A percentile compares a stretch with the other conserved stretches of the same genome.
Evolutionary conservation across 2,888 invertebrate species (phyloP).

Genomic region (Bombylius major): DNA sequence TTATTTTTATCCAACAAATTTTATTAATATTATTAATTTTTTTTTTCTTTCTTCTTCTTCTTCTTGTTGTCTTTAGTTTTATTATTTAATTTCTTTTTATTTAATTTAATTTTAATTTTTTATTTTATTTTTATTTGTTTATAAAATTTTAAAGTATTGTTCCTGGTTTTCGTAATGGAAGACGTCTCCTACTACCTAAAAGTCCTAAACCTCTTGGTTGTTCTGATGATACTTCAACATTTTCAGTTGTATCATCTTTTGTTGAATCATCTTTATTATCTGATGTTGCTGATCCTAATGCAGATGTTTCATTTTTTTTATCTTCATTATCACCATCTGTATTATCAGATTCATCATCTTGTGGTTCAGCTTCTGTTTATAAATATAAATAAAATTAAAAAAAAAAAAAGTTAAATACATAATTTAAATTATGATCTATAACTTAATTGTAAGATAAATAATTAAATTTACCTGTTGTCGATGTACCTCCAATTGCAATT

Average conservation of each 20-base stretch:
- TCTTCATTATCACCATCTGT: constrained; percentile 16
- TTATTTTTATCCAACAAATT: no score
- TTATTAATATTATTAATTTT: no score
- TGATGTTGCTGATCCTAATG: constrained; percentile 27
- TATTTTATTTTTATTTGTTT: background rate
- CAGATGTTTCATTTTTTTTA: constrained; percentile 23
- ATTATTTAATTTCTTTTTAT: no score
- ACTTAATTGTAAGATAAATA: no score
- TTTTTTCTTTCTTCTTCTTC: no score
- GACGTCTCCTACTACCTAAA: constrained; percentile 54
- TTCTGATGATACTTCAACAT: constrained; percentile 40
- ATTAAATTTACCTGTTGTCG: constrained; percentile 29
- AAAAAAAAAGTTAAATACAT: background rate
- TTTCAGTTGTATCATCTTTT: constrained; percentile 36
- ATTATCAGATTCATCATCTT: constrained; percentile 17
- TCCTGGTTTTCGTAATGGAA: constrained; percentile 46
- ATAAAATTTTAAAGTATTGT: constrained; percentile 31
- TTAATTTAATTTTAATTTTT: background rate
- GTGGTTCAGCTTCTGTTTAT: constrained; percentile 10
- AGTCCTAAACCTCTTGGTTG: constrained; percentile 54
- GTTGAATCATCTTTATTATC: constrained; percentile 30
- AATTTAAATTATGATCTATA: no score
- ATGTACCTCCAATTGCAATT: constrained; percentile 19
- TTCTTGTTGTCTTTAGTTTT: no score
- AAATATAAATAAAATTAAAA: background rate